phyloP scores from a whole-genome alignment of 2,113 vertebrate species.

The Epinephelus fuscoguttatus region DNA sequence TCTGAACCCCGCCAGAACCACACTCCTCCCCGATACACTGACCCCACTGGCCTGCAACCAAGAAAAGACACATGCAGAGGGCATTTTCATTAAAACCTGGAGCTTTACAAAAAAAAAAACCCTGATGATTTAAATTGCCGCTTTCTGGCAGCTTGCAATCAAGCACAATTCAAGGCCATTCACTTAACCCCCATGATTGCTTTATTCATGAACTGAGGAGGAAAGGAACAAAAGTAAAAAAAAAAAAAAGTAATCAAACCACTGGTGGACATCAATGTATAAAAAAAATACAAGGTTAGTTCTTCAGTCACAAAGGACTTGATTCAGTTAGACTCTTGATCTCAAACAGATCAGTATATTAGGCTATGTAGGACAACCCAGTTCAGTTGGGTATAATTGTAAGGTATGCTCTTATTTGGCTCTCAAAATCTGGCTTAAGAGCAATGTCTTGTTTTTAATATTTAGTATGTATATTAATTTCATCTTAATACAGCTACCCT shows the following conservation, averaged over 20 bases:
- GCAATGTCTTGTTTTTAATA: neutral
- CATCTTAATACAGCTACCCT: neutral
- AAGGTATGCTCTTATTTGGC: neutral
- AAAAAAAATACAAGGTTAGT: constrained; percentile 37
- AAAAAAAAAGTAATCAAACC: constrained; percentile 64
- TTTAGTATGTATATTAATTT: neutral
- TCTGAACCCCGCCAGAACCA: constrained; percentile 89
- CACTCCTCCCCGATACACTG: constrained; percentile 92
- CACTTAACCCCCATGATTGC: constrained; percentile 71
- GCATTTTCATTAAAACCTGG: constrained; percentile 58
- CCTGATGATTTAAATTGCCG: constrained; percentile 59
- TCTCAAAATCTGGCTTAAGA: neutral
- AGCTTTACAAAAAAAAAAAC: neutral
- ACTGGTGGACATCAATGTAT: constrained; percentile 41
- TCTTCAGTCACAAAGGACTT: constrained; percentile 29
- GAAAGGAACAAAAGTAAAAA: constrained; percentile 48
- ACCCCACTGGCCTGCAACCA: constrained; percentile 93
- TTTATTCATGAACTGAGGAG: constrained; percentile 73
- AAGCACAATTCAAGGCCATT: constrained; percentile 65
- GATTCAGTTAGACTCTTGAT: constrained; percentile 26
- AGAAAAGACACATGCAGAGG: constrained; percentile 32
- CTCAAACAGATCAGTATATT: constrained; percentile 19
- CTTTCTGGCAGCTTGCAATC: constrained; percentile 63
- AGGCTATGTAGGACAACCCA: neutral
- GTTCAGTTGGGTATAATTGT: neutral